Percentiles rank a stretch among this genome's conserved stretches.
phyloP scores from a whole-genome alignment of 2,888 invertebrate species.

The Amphiduros pacificus region DNA sequence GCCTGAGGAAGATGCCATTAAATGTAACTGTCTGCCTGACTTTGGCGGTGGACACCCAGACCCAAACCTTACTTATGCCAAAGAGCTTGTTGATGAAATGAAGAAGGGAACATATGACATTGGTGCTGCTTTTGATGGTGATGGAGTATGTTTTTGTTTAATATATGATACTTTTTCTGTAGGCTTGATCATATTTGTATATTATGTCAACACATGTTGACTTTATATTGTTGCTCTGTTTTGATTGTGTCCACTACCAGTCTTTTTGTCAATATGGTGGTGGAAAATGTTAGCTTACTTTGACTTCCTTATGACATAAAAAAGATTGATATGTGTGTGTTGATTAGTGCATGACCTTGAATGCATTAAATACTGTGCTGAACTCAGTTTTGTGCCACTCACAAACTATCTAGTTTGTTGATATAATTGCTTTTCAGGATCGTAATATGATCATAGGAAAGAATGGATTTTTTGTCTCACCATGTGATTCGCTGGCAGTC shows the following conservation, averaged over 20 bases:
- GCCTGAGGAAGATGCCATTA: slow-evolving; percentile 71
- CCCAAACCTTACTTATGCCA: slow-evolving; percentile 91
- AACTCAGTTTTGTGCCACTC: too few relatives aligned
- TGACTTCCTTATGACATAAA: too few relatives aligned
- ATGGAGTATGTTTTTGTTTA: slow-evolving; percentile 76
- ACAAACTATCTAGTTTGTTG: not conserved
- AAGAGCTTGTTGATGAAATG: slow-evolving; percentile 74
- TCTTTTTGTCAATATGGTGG: too few relatives aligned
- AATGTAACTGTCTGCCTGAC: slow-evolving; percentile 82
- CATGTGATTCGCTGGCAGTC: slow-evolving; percentile 94
- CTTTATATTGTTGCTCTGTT: too few relatives aligned
- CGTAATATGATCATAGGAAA: slow-evolving; percentile 97
- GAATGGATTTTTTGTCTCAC: slow-evolving; percentile 95
- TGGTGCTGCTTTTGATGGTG: slow-evolving; percentile 98
- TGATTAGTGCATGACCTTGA: too few relatives aligned
- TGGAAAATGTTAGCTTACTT: too few relatives aligned
- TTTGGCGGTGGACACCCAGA: slow-evolving; percentile 95
- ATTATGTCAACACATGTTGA: too few relatives aligned
- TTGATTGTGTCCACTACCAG: too few relatives aligned
- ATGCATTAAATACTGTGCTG: too few relatives aligned
- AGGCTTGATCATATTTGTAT: too few relatives aligned
- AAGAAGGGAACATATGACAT: slow-evolving; percentile 70
- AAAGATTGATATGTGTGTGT: not conserved
- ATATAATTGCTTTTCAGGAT: slow-evolving; percentile 66
- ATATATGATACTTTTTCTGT: too few relatives aligned